phyloP scores from a whole-genome alignment of 1,140 invertebrate genomes.

The Rhopalosiphum maidis region DNA sequence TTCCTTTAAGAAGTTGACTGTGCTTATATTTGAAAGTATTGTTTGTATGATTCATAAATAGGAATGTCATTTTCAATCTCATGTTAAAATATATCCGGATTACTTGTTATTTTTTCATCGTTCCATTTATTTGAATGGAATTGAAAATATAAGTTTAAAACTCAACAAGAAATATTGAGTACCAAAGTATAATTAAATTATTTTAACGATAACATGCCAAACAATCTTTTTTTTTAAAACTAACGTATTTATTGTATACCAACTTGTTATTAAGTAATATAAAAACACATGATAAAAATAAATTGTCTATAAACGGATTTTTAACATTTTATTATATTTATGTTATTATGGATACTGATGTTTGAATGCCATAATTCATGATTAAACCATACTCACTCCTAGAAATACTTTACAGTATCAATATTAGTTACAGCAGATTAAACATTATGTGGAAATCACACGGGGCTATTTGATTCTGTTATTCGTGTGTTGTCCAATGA shows the following conservation, averaged over 20 bases:
- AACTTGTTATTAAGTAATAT: not conserved
- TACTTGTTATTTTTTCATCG: not conserved
- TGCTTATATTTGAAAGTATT: no score
- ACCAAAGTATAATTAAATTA: not conserved
- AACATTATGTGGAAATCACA: conserved; percentile 8
- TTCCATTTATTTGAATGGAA: not conserved
- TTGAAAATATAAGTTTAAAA: not conserved
- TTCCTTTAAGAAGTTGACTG: no score
- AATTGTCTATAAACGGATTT: not conserved
- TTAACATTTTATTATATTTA: not conserved
- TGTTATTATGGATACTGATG: not conserved
- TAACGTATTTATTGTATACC: not conserved
- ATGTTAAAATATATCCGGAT: not conserved
- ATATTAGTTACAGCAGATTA: conserved; percentile 28
- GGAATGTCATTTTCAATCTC: not conserved
- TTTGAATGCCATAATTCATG: not conserved
- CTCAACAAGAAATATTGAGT: not conserved
- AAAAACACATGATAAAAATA: not conserved
- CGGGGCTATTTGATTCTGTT: not conserved
- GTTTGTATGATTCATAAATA: not conserved
- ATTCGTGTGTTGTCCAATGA: not conserved
- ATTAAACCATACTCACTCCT: not conserved
- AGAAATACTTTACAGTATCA: not conserved
- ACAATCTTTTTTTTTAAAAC: not conserved
- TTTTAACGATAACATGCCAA: not conserved